A percentile compares a stretch with the other conserved stretches of the same genome.
Evolutionary conservation across 2,888 invertebrate species (phyloP).

Genomic region (Hesperia comma): DNA sequence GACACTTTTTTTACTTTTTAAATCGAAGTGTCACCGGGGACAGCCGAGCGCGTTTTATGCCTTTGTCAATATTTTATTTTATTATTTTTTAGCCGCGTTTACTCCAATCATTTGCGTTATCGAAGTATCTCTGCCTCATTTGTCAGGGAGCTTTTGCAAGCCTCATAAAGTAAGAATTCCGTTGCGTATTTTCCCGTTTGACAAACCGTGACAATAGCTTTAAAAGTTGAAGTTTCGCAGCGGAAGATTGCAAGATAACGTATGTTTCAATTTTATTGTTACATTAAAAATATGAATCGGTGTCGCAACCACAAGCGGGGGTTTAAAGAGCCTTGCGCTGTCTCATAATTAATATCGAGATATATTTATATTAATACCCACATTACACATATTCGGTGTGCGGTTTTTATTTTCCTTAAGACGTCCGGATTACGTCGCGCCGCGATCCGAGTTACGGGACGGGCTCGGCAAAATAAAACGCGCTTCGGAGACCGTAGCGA

Average conservation of each 20-base stretch:
- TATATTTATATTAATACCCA: slow-evolving; percentile 44
- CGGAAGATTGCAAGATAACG: slow-evolving; percentile 22
- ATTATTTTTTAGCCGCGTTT: slow-evolving; percentile 37
- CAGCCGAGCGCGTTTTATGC: slow-evolving; percentile 55
- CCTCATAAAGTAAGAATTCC: slow-evolving; percentile 28
- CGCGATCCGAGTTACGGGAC: slow-evolving; percentile 47
- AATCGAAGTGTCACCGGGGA: slow-evolving; percentile 57
- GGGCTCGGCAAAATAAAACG: slow-evolving; percentile 58
- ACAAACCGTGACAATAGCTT: slow-evolving; percentile 26
- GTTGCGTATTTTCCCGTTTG: slow-evolving; percentile 47
- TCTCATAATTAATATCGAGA: slow-evolving; percentile 41
- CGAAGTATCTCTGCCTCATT: slow-evolving; percentile 35
- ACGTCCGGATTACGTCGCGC: slow-evolving; percentile 59
- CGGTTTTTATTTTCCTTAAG: slow-evolving; percentile 33
- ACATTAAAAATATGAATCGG: slow-evolving; percentile 32
- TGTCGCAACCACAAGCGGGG: slow-evolving; percentile 4
- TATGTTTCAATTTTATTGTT: slow-evolving; percentile 30
- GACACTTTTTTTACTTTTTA: slow-evolving; percentile 64
- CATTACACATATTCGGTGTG: slow-evolving; percentile 38
- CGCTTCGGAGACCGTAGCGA: slow-evolving; percentile 62
- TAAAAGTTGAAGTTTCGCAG: slow-evolving; percentile 18
- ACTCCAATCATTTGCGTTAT: slow-evolving; percentile 34
- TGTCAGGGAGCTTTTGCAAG: slow-evolving; percentile 33
- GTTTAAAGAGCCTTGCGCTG: slow-evolving; percentile 19
- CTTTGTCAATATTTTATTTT: slow-evolving; percentile 51